Conservation (phyloP, 2,113 vertebrate genomes). For the Perccottus glenii region DNA sequence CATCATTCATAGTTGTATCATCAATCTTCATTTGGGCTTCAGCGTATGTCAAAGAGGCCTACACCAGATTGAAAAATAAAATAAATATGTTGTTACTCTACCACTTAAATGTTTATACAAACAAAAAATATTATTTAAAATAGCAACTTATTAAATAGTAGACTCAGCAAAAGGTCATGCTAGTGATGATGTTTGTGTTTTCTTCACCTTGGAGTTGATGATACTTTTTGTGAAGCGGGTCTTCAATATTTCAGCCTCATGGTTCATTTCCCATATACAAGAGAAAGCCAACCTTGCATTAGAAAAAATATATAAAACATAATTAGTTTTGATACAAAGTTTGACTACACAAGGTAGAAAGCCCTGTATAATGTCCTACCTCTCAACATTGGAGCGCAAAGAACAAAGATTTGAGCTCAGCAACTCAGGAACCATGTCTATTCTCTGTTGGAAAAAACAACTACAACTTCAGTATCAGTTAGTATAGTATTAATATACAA, state of each 20-base stretch:
- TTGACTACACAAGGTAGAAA: neutral
- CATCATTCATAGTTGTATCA: slow-evolving; percentile 86
- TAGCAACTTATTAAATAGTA: no score
- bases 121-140: neutral
- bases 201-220: slow-evolving; percentile 94
- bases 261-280: slow-evolving; percentile 96
- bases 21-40: slow-evolving; percentile 98
- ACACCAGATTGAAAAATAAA: neutral
- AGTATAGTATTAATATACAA: neutral
- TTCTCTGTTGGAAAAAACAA: slow-evolving; percentile 82
- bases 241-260: slow-evolving; percentile 89
- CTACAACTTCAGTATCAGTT: neutral
- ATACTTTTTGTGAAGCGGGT: slow-evolving; percentile 93
- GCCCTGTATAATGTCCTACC: slow-evolving; percentile 70
- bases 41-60: slow-evolving; percentile 96
- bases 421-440: slow-evolving; percentile 98
- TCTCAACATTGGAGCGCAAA: slow-evolving; percentile 90
- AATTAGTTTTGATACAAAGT: neutral
- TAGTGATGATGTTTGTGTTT: no score
- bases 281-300: slow-evolving; percentile 90
- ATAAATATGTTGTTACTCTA: neutral
- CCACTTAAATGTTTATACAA: neutral
- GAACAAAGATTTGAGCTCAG: slow-evolving; percentile 98
- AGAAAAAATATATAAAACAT: neutral
- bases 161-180: no score